These are phyloP conservation scores for Hetaerina americana DNA, from an alignment of 1,140 invertebrate species.

Conservation along the genomic window DNA sequence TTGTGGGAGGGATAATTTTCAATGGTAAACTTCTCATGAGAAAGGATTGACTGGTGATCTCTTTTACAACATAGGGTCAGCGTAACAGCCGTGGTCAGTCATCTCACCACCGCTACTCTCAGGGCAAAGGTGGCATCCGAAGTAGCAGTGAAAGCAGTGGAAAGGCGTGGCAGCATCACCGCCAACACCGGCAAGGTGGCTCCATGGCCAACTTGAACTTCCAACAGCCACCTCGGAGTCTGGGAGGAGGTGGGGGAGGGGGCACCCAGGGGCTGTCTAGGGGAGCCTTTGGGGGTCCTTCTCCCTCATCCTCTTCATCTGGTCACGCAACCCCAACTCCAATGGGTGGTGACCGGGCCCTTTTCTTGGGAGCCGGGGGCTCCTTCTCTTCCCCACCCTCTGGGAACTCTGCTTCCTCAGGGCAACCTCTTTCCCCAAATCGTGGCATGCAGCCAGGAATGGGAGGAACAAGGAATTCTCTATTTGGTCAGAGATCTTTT, in stretches of 20 bases:
- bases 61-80: neutral
- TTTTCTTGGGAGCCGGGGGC: neutral
- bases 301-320: neutral
- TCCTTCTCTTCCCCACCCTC: neutral
- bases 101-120: neutral
- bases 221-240: neutral
- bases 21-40: too few species aligned
- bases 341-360: neutral
- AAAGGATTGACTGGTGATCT: too few species aligned
- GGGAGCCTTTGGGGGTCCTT: neutral
- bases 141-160: neutral
- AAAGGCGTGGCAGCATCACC: neutral
- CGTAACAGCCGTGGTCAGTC: neutral
- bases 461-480: neutral
- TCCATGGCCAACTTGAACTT: neutral
- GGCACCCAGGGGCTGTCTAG: neutral
- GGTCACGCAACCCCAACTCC: neutral
- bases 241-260: neutral
- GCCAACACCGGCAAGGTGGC: neutral
- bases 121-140: neutral
- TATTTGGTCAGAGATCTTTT: neutral
- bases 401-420: neutral
- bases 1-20: too few species aligned
- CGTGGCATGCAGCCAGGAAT: neutral
- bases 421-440: neutral